These are phyloP conservation scores for Eulimnadia texana DNA, from an alignment of 1,140 invertebrate species.

Conservation along the genomic window DNA sequence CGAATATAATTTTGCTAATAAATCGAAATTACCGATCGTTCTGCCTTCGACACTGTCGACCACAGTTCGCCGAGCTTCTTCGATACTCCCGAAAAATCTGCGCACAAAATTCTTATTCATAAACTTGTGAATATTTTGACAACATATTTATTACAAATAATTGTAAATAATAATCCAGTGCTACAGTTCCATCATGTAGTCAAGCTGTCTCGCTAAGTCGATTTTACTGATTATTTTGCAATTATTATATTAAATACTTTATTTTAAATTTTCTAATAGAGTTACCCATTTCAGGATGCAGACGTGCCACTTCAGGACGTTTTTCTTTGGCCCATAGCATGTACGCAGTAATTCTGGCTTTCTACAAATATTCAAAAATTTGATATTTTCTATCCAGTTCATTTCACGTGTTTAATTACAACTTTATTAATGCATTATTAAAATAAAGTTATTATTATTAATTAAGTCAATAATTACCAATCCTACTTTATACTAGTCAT, in stretches of 20 bases:
- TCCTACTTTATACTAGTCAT: too few relatives aligned
- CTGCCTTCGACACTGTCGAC: slow-evolving; percentile 48
- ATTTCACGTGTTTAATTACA: too few relatives aligned
- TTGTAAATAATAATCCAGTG: too few relatives aligned
- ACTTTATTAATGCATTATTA: neutral
- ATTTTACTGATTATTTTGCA: neutral
- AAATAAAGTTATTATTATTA: slow-evolving; percentile 6
- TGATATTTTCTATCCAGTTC: too few relatives aligned
- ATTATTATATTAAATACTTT: slow-evolving; percentile 1
- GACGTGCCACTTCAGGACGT: slow-evolving; percentile 49
- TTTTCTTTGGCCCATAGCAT: slow-evolving; percentile 78
- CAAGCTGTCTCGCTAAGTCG: too few relatives aligned
- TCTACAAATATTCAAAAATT: slow-evolving; percentile 33
- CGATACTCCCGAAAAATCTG: slow-evolving; percentile 62
- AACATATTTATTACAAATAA: slow-evolving; percentile 14
- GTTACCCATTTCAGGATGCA: slow-evolving; percentile 58
- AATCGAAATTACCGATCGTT: slow-evolving; percentile 27
- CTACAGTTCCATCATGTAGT: too few relatives aligned
- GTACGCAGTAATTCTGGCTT: slow-evolving; percentile 68
- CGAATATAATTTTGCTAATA: neutral
- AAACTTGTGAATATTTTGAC: slow-evolving; percentile 19
- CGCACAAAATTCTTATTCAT: too few relatives aligned
- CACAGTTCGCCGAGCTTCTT: slow-evolving; percentile 68
- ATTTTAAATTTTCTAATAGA: neutral
- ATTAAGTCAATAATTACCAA: too few relatives aligned